Evolutionary conservation across 2,888 invertebrate genomes (phyloP), one percentile per base, ranked within the genome.

Genomic region (Amphipoea oculea): DNA sequence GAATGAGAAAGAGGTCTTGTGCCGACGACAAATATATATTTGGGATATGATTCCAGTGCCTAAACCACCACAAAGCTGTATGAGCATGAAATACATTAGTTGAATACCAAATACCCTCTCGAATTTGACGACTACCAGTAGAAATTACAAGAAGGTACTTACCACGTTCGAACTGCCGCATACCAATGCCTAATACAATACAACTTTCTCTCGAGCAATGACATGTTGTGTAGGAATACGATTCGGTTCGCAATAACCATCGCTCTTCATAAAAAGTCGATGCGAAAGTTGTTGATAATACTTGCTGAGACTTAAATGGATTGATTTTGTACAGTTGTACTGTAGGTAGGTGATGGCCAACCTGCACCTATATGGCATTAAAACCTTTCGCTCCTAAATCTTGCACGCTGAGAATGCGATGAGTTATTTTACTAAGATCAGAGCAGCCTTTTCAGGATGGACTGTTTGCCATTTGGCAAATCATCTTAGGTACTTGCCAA

Each of bases 191-290:
- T 84, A 85, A 88, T 88, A 87, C 85, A 88, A 90, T 89, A 81
- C 88, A 63, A 93, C 94, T 94, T 94, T 94, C 90, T 91, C 88
- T 80, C 76, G 82, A 78, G 84, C 83, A 88, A 82, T 89, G 88
- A 89, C 93, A 89, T 88, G 90, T 88, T 87, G 90, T 88, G 86
- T 88, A 82, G 89, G 86, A 84, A 81, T 86, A 81, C 82, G 69
- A 84, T 84, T 87, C 71, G 73, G 85, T 70, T 83, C 78, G 80
- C 79, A 76, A 87, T 85, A 84, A 81, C 83, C 80, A 86, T 86
- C 67, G 81, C 62, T 85, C 63, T 65, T 65, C 65, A 79, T 73
- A 82, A 89, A 82, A 90, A 89, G 73, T 79, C 66, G 65, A 82
- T 81, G 75, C 82, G 82, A 82, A 84, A 89, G 88, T 84, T 75